Evolutionary conservation across 2,888 invertebrate species (phyloP).

Genomic region (Eupithecia centaureata): DNA sequence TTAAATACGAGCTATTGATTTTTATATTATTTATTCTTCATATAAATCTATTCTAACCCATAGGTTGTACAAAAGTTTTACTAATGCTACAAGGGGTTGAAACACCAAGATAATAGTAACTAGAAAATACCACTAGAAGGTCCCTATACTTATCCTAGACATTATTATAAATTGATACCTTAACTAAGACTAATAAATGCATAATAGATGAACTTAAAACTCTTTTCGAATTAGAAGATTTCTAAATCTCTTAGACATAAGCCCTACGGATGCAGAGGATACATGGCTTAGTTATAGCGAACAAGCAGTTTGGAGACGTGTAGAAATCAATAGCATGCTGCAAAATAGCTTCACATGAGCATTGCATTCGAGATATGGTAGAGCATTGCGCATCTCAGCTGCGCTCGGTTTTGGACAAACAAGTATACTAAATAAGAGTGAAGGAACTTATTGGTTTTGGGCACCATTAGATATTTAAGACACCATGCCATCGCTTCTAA

Average conservation of each 20-base stretch:
- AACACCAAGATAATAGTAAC: background rate
- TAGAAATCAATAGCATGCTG: background rate
- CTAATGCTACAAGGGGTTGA: conserved; percentile 6
- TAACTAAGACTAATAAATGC: conserved; percentile 32
- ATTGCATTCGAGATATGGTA: background rate
- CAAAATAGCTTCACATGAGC: background rate
- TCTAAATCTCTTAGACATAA: background rate
- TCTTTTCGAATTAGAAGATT: background rate
- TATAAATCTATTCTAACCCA: background rate
- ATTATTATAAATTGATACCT: conserved; percentile 13
- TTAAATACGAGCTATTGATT: background rate
- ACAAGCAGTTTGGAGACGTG: background rate
- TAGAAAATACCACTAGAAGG: background rate
- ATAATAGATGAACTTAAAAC: conserved; percentile 13
- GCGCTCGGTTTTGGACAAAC: background rate
- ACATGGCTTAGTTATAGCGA: background rate
- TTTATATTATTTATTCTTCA: conserved; percentile 1
- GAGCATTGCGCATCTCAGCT: background rate
- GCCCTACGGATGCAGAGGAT: background rate
- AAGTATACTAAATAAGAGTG: no score
- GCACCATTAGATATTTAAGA: background rate
- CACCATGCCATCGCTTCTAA: no score
- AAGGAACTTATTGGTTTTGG: no score
- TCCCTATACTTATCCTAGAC: background rate
- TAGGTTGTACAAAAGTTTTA: conserved; percentile 3